Conservation (phyloP, 2,888 invertebrate genomes). For the Cosmia trapezina region DNA sequence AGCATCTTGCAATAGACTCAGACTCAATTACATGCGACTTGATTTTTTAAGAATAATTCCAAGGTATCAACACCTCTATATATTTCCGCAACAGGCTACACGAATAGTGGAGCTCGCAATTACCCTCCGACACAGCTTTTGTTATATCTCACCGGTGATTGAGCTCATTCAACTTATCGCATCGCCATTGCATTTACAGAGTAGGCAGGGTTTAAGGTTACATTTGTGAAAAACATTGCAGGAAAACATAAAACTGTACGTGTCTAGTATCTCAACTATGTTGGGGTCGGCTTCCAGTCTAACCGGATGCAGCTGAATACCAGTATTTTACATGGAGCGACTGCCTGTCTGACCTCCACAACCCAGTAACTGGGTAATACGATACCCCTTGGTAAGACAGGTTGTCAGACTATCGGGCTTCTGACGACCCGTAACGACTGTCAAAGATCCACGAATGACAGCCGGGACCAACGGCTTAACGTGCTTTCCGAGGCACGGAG, state of each 20-base stretch:
- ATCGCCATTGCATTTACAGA: not conserved
- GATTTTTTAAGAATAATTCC: not conserved
- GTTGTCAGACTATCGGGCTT: too few species aligned
- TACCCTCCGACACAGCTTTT: constrained; percentile 49
- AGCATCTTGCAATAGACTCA: not conserved
- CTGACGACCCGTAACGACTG: not conserved
- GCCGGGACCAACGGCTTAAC: not conserved
- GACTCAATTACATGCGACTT: not conserved
- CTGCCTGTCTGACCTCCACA: too few species aligned
- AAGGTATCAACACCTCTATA: constrained; percentile 20
- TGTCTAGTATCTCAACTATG: too few species aligned
- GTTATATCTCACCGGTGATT: constrained; percentile 51
- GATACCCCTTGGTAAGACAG: too few species aligned
- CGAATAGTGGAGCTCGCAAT: constrained; percentile 41
- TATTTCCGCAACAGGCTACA: constrained; percentile 2
- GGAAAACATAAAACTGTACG: too few species aligned
- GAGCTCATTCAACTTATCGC: constrained; percentile 48
- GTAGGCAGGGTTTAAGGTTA: too few species aligned
- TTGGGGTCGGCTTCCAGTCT: too few species aligned
- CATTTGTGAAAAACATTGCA: too few species aligned
- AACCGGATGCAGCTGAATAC: not conserved
- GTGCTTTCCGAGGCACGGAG: not conserved
- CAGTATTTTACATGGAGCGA: too few species aligned
- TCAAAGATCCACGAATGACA: not conserved
- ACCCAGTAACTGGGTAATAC: too few species aligned